Evolutionary conservation across 2,113 vertebrate genomes (phyloP), one percentile per base, ranked within the genome.

Genomic region (Rhodinocichla rosea): DNA sequence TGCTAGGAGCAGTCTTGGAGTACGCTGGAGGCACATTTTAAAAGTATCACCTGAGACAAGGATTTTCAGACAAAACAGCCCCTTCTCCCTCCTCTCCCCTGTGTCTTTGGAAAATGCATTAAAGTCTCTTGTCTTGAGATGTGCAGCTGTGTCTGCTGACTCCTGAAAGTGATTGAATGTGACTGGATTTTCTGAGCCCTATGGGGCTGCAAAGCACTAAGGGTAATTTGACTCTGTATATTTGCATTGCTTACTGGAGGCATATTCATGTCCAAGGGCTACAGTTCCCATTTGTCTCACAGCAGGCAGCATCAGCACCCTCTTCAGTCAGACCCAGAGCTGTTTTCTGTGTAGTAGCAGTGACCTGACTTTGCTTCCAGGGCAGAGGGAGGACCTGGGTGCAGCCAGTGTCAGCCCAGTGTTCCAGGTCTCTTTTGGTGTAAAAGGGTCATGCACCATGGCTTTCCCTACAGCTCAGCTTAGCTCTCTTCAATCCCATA

Each of bases 41-140:
- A 77, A 80, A 2, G 3, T 26, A 55, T 59, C 75, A 70, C 63
- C 59, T 27, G 55, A 87, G 50, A 50, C 11, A n/a, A 67, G 16
- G 33, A n/a, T 63, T 95, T 89, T 87, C 60, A 89, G 89, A 84
- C 57, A 88, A 86, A 94, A 90, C 21, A 88, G 23, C 10, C 59
- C 59, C 45, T 88, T 83, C 79, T 88, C 53, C 35, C 50, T 60
- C 24, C 40, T 90, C 37, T 85, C 35, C 47, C 17, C 47, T 8
- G 14, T 67, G 15, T 28, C 82, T 74, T 10, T 81, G 79, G 83
- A 93, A 96, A 95, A 95, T 42, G 26, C 79, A 92, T 96, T 95
- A 94, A 74, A 53, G 8, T 15, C 37, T 80, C 57, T 40, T 67
- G 42, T 92, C 90, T 90, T 90, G 68, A 83, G 76, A 63, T 89